Base-by-base conservation (phyloP, 1,140 invertebrate genomes). In the Saccostrea glomerata region DNA sequence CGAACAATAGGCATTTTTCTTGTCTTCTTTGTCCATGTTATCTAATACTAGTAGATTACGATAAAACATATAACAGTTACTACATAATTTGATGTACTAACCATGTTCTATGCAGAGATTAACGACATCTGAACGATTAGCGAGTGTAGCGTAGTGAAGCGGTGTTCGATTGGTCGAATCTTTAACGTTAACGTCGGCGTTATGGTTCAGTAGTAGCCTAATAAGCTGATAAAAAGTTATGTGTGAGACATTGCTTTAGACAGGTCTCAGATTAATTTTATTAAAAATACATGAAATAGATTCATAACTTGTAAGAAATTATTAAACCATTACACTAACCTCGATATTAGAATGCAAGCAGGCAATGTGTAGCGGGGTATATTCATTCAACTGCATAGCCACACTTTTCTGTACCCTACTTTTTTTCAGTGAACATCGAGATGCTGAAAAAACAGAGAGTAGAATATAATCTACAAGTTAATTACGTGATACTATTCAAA, bases 81-180 rank as follows among this genome's bases (percentile, higher is more conserved):
- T 47, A 6, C 47, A 47, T 1, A 7, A 2, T 47, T 9, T 47
- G 47, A 47, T 47, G 25, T 17, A 30, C 70, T n/a, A 7, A 84
- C 82, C 82, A 23, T 25, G 11, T 55, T 54, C 82, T 54, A 84
- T 54, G 17, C 40, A 56, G 12, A 84, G 15, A 56, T 56, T 56
- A 12, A 84, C 82, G 13, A 84, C 82, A 54, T 84, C 82, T 23
- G 82, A 20, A n/a, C 82, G 40, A 23, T 84, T 84, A 12, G 82
- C 40, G 0, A 56, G 7, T 6, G 40, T 25, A 36, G 82, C 82
- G 20, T 56, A 84, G 17, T 84, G 82, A 30, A 84, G 82, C 4
- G 82, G 36, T 17, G 82, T 84, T 23, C 82, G 82, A 23, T 84
- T 84, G 82, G 40, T 84, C n/a, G 40, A 54, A 54, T 84, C 82